Percentiles rank a stretch among this genome's conserved stretches.
phyloP scores from a whole-genome alignment of 53 echinoderm and acorn worm genomes.

The Hippasteria phrygiana region DNA sequence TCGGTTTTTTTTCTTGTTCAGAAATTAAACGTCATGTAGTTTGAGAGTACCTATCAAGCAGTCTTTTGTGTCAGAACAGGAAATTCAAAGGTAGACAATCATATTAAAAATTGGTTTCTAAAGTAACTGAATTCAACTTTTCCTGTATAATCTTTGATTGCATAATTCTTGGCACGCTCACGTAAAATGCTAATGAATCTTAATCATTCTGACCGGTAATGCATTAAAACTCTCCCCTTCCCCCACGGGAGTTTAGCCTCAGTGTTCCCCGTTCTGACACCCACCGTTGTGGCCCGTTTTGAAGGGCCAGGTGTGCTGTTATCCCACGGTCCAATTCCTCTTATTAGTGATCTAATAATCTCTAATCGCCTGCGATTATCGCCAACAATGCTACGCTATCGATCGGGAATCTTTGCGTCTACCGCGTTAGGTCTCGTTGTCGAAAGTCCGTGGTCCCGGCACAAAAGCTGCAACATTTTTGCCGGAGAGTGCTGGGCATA shows the following conservation, averaged over 20 bases:
- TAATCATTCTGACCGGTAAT: not conserved
- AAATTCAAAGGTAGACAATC: too few relatives aligned
- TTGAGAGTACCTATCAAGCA: too few relatives aligned
- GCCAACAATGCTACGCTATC: conserved; percentile 25
- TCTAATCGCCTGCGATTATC: conserved; percentile 9
- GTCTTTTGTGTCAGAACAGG: too few relatives aligned
- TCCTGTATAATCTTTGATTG: too few relatives aligned
- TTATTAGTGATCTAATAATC: not conserved
- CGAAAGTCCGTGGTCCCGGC: not conserved
- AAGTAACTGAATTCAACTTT: too few relatives aligned
- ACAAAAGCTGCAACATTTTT: not conserved
- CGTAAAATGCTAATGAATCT: not conserved
- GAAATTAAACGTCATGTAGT: too few relatives aligned
- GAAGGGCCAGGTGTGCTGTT: conserved; percentile 53
- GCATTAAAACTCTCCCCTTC: not conserved
- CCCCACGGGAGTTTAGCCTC: not conserved
- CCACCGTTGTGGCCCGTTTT: conserved; percentile 4
- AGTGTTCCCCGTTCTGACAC: not conserved
- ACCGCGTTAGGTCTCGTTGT: not conserved
- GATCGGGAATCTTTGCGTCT: conserved; percentile 5
- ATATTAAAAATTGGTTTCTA: too few relatives aligned
- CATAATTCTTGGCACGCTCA: too few relatives aligned
- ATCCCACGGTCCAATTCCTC: not conserved
- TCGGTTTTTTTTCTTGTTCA: too few relatives aligned
- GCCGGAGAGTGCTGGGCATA: not conserved